Evolutionary conservation across 2,888 invertebrate genomes (phyloP), one percentile per base, ranked within the genome.

Genomic region (Hanleya hanleyi): DNA sequence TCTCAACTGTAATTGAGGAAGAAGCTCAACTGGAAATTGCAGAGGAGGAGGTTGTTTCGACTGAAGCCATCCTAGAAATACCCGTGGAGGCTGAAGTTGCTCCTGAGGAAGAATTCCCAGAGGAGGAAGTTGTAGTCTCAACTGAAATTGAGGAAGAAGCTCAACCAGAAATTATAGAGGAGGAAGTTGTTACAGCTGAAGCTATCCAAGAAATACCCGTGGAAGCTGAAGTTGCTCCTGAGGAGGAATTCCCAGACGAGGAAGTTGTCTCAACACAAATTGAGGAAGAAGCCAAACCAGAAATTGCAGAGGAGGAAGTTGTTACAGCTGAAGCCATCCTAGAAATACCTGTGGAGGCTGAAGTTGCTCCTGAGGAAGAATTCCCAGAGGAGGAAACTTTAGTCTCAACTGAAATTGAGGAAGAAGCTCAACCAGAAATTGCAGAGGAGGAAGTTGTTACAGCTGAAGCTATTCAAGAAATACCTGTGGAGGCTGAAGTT

Each of bases 361-460:
- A 57, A 57, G 29, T 32, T 7, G 57, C 7, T 29, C 57, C 57
- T 57, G 57, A 57, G 9, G 57, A 57, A 26, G 57, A 22, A 29
- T 4, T 9, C 22, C 57, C 32, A 29, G 57, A 57, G 9, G 29
- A 57, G 29, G 57, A 57, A 29, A 12, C 15, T 4, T 4, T 57
- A 1, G 57, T 29, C 15, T 22, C 22, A 57, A 57, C 57, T 57
- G 57, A 57, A 57, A 57, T 26, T 57, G 57, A 57, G 26, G 57
- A 57, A 26, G 15, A 22, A 4, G 57, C 29, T 29, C 22, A 57
- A 57, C 18, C 57, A 4, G 26, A 18, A 18, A 26, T 57, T 3
- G 26, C 57, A 57, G 57, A 57, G 26, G 57, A 57, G 32, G 57
- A 57, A 57, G 57, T 57, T 18, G 57, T 57, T 1, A 57, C 57